Evolutionary conservation across 2,888 invertebrate species (phyloP), one percentile per base, ranked within the genome.

Genomic region (Lamellibrachia satsuma): DNA sequence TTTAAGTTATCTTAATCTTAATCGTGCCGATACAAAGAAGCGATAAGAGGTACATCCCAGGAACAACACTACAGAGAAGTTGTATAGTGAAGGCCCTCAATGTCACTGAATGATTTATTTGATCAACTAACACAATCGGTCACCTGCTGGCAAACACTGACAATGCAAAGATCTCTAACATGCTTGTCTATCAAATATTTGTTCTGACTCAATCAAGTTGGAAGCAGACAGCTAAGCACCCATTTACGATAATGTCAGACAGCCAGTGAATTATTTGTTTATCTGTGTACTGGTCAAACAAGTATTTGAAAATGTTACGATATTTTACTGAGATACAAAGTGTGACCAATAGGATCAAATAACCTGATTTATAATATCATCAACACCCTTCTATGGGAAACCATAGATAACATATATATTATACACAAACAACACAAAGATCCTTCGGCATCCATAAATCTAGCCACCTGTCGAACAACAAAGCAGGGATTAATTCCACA

Each of bases 181-280:
- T n/a, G 15, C 75, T 0, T 22, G 75, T 75, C 75, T 75, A 6
- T 75, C 75, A 75, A 75, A 75, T 75, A 75, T 75, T 75, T 75
- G 75, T 75, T 75, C 75, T 75, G 75, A 75, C 75, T 75, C n/a
- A 75, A 75, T 75, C 75, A 22, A 75, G 75, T 75, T 75, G 75
- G 22, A 75, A 6, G 75, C 75, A 15, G n/a, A 75, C 75, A 22
- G n/a, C 22, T 75, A 22, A 75, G 39, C 75, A 15, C 75, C 75
- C 75, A 75, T 22, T 75, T 15, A 75, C 3, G 22, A 75, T 75
- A n/a, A 7, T 75, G 75, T 75, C 22, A 39, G 22, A 75, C 75
- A 75, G 15, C 75, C 75, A 75, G 15, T 75, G 75, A 22, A 75
- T n/a, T 75, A 75, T 0, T 75, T 11, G 75, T 75, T 75, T 15